Evolutionary conservation across 2,888 invertebrate genomes (phyloP), one percentile per base, ranked within the genome.

Genomic region (Coecobrya sp.): DNA sequence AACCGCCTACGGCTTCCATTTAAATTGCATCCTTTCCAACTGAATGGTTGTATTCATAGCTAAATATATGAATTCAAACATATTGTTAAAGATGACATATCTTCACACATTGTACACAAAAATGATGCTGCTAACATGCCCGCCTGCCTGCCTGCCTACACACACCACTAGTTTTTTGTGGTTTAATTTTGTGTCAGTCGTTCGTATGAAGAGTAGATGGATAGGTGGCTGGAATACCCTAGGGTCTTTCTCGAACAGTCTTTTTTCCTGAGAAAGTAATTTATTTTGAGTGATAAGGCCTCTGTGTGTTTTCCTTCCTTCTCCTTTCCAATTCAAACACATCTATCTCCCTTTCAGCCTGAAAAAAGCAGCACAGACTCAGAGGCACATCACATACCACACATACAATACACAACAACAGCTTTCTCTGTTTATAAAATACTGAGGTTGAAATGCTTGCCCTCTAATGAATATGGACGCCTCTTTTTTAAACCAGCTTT

Each of bases 231-330:
- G 76, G 55, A 86, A 91, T 76, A 79, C 91, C 91, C 79, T 42
- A 68, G 91, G 91, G 91, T 49, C 59, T 81, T 86, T 52, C 19
- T 55, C 45, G 65, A 86, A 86, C 76, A 36, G 45, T 59, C 55
- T 76, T 89, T 86, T 89, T 91, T 81, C 70, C 79, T 79, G 65
- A 68, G 52, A 86, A 91, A 86, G 91, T 91, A 91, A 91, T 91
- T 91, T 91, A 86, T 91, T 91, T 91, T 86, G 91, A 91, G 91
- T 91, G 91, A 91, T 91, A 91, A 91, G 91, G 49, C 84, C 70
- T 82, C 1, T 62, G 19, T 49, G 25, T 62, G 36, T 59, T 68
- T 81, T 62, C 42, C 82, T 65, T 59, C 79, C 52, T 76, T 82
- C 30, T 62, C 82, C 11, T 62, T 82, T 62, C 59, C 62, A 82